These are phyloP conservation scores for Diplodus sargus DNA, from an alignment of 2,797 vertebrate species.

Conservation along the genomic window DNA sequence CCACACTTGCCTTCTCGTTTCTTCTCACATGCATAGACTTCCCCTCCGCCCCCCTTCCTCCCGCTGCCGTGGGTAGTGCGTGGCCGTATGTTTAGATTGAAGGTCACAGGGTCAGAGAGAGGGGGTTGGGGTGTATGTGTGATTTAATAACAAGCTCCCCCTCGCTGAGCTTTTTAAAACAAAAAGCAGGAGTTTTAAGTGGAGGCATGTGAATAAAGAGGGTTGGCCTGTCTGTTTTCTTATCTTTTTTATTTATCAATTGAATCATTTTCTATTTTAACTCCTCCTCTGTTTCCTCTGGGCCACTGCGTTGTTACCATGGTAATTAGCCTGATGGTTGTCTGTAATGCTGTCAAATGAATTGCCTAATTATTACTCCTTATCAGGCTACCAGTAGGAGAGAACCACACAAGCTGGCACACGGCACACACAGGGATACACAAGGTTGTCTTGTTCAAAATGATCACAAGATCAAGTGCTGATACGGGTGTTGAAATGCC, in stretches of 20 bases:
- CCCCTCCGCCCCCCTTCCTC: not conserved
- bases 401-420: constrained; percentile 34
- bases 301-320: constrained; percentile 56
- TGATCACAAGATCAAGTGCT: constrained; percentile 65
- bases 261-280: constrained; percentile 64
- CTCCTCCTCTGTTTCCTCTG: constrained; percentile 38
- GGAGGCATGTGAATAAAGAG: constrained; percentile 17
- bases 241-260: constrained; percentile 49
- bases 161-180: constrained; percentile 25
- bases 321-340: constrained; percentile 68
- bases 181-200: constrained; percentile 22
- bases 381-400: constrained; percentile 54
- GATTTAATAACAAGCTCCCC: constrained; percentile 45
- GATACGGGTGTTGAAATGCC: constrained; percentile 43
- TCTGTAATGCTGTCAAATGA: constrained; percentile 71
- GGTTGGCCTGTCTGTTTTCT: constrained; percentile 18
- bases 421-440: constrained; percentile 19
- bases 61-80: constrained; percentile 42
- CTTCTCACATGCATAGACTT: constrained; percentile 43
- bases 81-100: constrained; percentile 69
- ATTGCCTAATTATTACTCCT: constrained; percentile 70
- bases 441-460: constrained; percentile 51
- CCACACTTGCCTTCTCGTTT: constrained; percentile 58
- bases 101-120: constrained; percentile 68
- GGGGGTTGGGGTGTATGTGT: constrained; percentile 39